phyloP scores from a whole-genome alignment of 2,888 invertebrate species.

The Embidobia sp. region DNA sequence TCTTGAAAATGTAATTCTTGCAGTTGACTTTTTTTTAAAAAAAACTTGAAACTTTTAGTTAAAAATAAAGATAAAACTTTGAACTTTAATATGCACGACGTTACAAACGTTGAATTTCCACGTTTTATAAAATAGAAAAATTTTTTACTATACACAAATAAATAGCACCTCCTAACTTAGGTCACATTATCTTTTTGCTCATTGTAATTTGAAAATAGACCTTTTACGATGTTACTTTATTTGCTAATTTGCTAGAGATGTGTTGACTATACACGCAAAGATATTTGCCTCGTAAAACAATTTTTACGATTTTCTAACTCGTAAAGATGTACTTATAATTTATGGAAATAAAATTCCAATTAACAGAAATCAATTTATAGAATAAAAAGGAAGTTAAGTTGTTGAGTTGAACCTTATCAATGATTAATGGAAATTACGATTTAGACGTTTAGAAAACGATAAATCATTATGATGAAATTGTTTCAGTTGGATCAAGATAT shows the following conservation, averaged over 20 bases:
- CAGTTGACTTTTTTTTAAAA: too few relatives aligned
- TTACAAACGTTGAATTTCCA: too few relatives aligned
- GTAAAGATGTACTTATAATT: slow-evolving; percentile 2
- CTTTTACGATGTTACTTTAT: slow-evolving; percentile 1
- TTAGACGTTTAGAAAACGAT: neutral
- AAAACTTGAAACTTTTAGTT: too few relatives aligned
- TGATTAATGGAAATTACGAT: slow-evolving; percentile 3
- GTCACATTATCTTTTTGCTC: too few relatives aligned
- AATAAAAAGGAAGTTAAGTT: neutral
- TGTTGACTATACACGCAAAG: neutral
- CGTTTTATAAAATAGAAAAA: too few relatives aligned
- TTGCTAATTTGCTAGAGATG: slow-evolving; percentile 6
- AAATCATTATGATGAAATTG: neutral
- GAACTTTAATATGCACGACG: too few relatives aligned
- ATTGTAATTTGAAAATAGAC: slow-evolving; percentile 4
- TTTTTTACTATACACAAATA: too few relatives aligned
- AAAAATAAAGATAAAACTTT: too few relatives aligned
- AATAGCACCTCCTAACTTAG: too few relatives aligned
- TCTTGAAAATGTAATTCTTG: too few relatives aligned
- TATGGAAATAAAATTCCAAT: neutral
- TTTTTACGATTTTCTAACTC: neutral
- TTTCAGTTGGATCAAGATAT: slow-evolving; percentile 1
- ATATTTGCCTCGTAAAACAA: neutral
- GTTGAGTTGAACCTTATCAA: neutral
- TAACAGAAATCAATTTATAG: slow-evolving; percentile 3